phyloP scores from a whole-genome alignment of 1,140 invertebrate genomes.

The Arion vulgaris region DNA sequence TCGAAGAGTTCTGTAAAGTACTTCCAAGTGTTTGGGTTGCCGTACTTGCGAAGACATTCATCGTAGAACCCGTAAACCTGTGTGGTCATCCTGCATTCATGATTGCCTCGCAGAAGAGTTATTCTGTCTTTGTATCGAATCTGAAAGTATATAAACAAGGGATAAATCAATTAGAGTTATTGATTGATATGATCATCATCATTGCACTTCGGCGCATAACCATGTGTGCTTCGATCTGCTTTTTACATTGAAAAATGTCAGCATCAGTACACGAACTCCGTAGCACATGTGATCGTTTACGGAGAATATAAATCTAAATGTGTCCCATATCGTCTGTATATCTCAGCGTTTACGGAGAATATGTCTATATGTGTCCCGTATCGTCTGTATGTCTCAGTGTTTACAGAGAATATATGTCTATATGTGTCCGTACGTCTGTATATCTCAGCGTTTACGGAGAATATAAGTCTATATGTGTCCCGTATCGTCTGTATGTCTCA shows the following conservation, averaged over 20 bases:
- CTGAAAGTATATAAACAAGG: conserved; percentile 74
- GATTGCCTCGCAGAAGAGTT: conserved; percentile 98
- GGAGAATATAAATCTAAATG: too few species aligned
- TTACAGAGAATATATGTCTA: too few species aligned
- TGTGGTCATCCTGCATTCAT: conserved; percentile 99
- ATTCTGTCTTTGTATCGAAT: conserved; percentile 98
- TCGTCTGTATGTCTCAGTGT: too few species aligned
- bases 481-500: too few species aligned
- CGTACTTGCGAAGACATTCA: conserved; percentile 99
- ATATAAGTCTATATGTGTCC: too few species aligned
- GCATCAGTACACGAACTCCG: too few species aligned
- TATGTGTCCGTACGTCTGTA: too few species aligned
- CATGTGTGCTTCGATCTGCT: too few species aligned
- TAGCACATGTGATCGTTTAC: background rate
- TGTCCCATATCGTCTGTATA: background rate
- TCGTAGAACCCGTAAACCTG: conserved; percentile 99
- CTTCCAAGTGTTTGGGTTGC: conserved; percentile 99
- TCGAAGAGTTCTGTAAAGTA: conserved; percentile 99
- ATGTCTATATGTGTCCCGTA: background rate
- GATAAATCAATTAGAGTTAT: background rate
- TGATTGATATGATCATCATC: too few species aligned
- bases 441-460: too few species aligned
- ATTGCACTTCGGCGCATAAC: too few species aligned
- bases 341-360: background rate
- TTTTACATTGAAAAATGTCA: too few species aligned